These are phyloP conservation scores for Phasianus colchicus DNA, from an alignment of 2,113 vertebrate genomes.

Conservation along the genomic window DNA sequence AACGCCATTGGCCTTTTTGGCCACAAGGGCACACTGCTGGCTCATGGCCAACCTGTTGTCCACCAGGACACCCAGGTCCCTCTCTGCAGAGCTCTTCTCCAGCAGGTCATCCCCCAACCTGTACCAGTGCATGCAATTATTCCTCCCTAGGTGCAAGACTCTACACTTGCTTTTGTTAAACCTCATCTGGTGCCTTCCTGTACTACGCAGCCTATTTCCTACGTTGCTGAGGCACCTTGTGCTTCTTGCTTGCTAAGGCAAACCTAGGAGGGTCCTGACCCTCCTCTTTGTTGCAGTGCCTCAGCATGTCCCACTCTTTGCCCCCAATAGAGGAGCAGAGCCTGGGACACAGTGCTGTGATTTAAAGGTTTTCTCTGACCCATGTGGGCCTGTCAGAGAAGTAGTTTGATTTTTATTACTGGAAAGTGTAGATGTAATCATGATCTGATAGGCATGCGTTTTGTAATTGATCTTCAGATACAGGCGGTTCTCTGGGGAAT, in stretches of 20 bases:
- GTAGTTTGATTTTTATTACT: neutral
- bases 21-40: too few relatives aligned
- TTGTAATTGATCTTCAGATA: slow-evolving; percentile 44
- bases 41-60: too few relatives aligned
- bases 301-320: neutral
- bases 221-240: neutral
- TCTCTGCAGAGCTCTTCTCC: too few relatives aligned
- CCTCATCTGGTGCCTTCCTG: neutral
- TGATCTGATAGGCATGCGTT: neutral
- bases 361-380: neutral
- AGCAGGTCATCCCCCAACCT: too few relatives aligned
- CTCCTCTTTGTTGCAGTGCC: neutral
- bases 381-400: neutral
- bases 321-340: neutral
- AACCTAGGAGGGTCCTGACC: neutral
- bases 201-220: neutral
- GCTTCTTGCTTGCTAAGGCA: neutral
- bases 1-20: too few relatives aligned
- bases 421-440: neutral
- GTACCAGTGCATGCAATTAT: too few relatives aligned
- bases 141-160: too few relatives aligned
- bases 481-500: neutral
- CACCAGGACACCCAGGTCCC: too few relatives aligned
- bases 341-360: neutral
- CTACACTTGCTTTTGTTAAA: too few relatives aligned